phyloP scores from a whole-genome alignment of 2,888 invertebrate genomes.

The Euphydryas editha region DNA sequence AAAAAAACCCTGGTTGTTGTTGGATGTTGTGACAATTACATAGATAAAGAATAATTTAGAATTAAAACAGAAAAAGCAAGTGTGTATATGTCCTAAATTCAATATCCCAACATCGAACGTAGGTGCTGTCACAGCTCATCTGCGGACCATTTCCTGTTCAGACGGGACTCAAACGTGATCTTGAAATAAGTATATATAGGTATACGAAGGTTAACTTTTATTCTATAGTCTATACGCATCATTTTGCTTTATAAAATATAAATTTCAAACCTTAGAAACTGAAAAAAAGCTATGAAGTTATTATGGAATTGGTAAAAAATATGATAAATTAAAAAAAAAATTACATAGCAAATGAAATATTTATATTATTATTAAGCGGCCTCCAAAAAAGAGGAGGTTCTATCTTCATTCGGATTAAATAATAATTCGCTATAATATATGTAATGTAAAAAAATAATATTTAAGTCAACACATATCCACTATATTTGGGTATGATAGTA shows the following conservation, averaged over 20 bases:
- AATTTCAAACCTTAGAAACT: background rate
- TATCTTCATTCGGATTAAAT: too few species aligned
- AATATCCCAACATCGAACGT: slow-evolving; percentile 26
- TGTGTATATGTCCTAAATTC: slow-evolving; percentile 15
- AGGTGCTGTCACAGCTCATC: slow-evolving; percentile 69
- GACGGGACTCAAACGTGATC: slow-evolving; percentile 48
- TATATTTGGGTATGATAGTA: too few species aligned
- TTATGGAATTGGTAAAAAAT: background rate
- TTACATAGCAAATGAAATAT: too few species aligned
- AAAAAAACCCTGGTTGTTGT: too few species aligned
- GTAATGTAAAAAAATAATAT: too few species aligned
- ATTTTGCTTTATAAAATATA: background rate
- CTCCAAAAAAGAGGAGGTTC: too few species aligned
- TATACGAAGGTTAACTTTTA: background rate
- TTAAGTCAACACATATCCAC: too few species aligned
- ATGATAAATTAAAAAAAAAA: too few species aligned
- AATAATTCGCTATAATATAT: too few species aligned
- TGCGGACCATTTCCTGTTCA: slow-evolving; percentile 75
- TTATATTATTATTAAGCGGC: too few species aligned
- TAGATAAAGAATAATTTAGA: background rate
- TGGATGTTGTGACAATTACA: background rate
- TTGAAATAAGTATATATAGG: slow-evolving; percentile 11
- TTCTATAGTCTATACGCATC: background rate
- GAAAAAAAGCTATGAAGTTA: background rate
- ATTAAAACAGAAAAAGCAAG: background rate